Conservation (phyloP, 2,888 invertebrate genomes). For the Tinea trinotella region DNA sequence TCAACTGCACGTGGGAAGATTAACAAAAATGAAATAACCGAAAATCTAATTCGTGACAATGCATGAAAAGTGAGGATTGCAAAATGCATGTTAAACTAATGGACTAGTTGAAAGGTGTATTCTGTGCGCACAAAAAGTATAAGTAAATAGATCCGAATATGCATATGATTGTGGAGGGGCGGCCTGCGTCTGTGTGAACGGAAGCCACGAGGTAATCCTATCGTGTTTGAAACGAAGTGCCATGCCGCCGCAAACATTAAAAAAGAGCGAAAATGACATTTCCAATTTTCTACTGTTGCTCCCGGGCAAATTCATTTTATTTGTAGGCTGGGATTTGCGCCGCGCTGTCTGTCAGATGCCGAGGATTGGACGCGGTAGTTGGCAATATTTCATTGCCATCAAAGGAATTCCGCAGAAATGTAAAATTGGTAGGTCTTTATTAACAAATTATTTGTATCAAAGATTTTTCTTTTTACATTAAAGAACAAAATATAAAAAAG, state of each 20-base stretch:
- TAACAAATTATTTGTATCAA: conserved; percentile 55
- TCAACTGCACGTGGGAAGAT: too few relatives aligned
- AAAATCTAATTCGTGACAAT: neutral
- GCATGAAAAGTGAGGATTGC: neutral
- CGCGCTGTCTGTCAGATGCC: conserved; percentile 22
- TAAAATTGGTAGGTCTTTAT: conserved; percentile 45
- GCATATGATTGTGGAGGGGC: conserved; percentile 26
- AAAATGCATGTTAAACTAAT: neutral
- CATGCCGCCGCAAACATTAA: conserved; percentile 63
- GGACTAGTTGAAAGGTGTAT: neutral
- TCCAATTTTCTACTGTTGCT: conserved; percentile 73
- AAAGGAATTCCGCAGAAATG: conserved; percentile 48
- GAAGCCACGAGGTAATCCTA: conserved; percentile 22
- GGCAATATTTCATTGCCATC: conserved; percentile 64
- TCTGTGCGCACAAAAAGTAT: neutral
- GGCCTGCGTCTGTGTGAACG: conserved; percentile 26
- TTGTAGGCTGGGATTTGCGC: conserved; percentile 61
- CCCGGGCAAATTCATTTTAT: conserved; percentile 66
- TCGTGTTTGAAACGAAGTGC: conserved; percentile 27
- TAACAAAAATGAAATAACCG: too few relatives aligned
- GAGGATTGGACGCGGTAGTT: conserved; percentile 41
- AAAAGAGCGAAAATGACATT: conserved; percentile 74
- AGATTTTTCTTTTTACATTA: conserved; percentile 7
- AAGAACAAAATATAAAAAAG: too few relatives aligned
- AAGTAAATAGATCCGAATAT: neutral